Conservation (phyloP, 2,888 invertebrate genomes). For the Lacanobia oleracea region DNA sequence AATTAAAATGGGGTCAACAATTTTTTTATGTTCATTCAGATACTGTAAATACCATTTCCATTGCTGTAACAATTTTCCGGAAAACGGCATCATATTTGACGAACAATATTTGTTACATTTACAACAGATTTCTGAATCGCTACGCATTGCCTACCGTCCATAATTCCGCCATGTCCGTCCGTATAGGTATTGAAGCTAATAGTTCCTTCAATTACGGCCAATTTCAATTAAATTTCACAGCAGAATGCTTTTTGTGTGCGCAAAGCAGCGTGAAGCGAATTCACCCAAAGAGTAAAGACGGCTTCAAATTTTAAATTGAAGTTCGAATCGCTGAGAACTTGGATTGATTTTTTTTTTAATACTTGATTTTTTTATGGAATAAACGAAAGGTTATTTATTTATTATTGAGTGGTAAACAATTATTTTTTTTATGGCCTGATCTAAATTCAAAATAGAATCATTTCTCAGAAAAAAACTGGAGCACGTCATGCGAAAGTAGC, state of each 20-base stretch:
- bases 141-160: constrained; percentile 12
- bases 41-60: not conserved
- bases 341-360: no score
- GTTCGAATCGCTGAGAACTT: not conserved
- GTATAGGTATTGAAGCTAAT: constrained; percentile 45
- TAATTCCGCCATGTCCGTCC: constrained; percentile 15
- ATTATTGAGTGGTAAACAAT: not conserved
- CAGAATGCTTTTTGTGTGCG: constrained; percentile 53
- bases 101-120: not conserved
- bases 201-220: constrained; percentile 43
- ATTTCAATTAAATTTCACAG: constrained; percentile 53
- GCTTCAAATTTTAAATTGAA: constrained; percentile 19
- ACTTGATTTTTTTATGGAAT: no score
- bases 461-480: not conserved
- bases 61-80: not conserved
- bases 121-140: constrained; percentile 17
- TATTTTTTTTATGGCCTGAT: not conserved
- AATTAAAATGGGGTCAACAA: not conserved
- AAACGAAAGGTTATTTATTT: not conserved
- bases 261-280: constrained; percentile 45
- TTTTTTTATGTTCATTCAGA: not conserved
- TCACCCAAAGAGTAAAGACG: constrained; percentile 28
- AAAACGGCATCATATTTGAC: not conserved
- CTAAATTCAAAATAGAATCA: not conserved
- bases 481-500: not conserved